Base-by-base conservation (phyloP, 2,113 vertebrate genomes). In the Mola mola region DNA sequence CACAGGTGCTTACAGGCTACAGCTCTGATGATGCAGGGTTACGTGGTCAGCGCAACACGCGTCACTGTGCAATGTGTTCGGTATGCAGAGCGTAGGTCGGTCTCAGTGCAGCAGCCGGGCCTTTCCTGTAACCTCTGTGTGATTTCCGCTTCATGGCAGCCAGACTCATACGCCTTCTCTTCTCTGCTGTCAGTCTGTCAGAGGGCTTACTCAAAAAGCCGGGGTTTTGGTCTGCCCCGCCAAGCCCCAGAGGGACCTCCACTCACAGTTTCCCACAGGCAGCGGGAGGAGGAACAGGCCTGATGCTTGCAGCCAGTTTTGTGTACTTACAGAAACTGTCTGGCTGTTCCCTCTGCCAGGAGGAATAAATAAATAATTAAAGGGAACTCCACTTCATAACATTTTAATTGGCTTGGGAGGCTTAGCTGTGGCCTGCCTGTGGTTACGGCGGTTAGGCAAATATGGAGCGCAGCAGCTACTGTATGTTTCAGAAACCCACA, bases 401-500 rank as follows among this genome's bases (percentile, higher is more conserved):
- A 74, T 77, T 93, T 92, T 91, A 90, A 90, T 87, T 78, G 82
- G 72, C 75, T 75, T 86, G 71, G 74, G 84, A 85, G 82, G 49
- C 86, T 87, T 85, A 88, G 41, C 85, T 85, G 78, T 85, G 85
- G 89, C 68, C 85, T 62, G 80, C 80, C 83, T 88, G 87, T 82
- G 88, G 88, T 90, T 84, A 79, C 49, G 42, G 84, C 53, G 87
- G 87, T 87, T 74, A 79, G 80, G 72, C 66, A 68, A 88, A 57
- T 76, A 78, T 69, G 81, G 81, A 80, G 72, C 9, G 4, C 73
- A 75, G 80, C 75, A 84, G 81, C 78, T 71, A 82, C 79, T 78
- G 77, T 42, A 85, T 57, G 43, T 87, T 87, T 90, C 55, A 87
- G 71, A 52, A 66, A 42, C 56, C 40, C 25, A 61, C 40, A 49